Evolutionary conservation across 2,113 vertebrate species (phyloP).

Genomic region (Ochotona princeps): DNA sequence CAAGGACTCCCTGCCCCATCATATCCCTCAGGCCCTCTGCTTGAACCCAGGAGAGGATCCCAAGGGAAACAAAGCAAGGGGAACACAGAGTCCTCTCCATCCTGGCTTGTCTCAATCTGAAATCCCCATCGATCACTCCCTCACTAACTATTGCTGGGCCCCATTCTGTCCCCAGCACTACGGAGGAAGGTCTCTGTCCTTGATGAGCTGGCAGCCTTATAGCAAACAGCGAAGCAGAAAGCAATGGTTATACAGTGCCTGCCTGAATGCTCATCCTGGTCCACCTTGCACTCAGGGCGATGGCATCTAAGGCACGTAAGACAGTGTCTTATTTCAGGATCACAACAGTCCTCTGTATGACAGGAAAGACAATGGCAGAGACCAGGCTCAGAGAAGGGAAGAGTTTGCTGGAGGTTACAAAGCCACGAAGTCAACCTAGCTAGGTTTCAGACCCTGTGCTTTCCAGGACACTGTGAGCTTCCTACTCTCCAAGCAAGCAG

Average conservation of each 20-base stretch:
- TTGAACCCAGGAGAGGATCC: background rate
- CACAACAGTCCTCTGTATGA: background rate
- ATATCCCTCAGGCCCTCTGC: background rate
- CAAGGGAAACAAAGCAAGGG: background rate
- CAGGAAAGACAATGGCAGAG: slow-evolving; percentile 13
- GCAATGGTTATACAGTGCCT: background rate
- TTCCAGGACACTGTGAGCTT: background rate
- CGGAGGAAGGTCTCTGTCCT: background rate
- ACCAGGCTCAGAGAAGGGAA: background rate
- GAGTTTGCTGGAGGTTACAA: slow-evolving; percentile 12
- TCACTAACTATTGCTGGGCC: background rate
- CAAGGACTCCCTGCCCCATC: background rate
- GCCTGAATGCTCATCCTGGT: background rate
- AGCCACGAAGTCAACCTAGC: background rate
- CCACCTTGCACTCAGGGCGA: background rate
- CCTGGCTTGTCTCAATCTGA: background rate
- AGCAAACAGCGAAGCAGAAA: background rate
- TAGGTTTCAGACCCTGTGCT: background rate
- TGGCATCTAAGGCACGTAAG: background rate
- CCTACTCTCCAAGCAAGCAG: background rate
- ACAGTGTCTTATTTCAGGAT: background rate
- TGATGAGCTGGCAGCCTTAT: background rate
- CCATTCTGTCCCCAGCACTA: background rate
- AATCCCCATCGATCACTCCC: background rate
- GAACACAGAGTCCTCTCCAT: background rate